A percentile compares a stretch with the other conserved stretches of the same genome.
These are phyloP conservation scores for Axis porcinus DNA, from an alignment of 2,113 vertebrate genomes.

Conservation along the genomic window DNA sequence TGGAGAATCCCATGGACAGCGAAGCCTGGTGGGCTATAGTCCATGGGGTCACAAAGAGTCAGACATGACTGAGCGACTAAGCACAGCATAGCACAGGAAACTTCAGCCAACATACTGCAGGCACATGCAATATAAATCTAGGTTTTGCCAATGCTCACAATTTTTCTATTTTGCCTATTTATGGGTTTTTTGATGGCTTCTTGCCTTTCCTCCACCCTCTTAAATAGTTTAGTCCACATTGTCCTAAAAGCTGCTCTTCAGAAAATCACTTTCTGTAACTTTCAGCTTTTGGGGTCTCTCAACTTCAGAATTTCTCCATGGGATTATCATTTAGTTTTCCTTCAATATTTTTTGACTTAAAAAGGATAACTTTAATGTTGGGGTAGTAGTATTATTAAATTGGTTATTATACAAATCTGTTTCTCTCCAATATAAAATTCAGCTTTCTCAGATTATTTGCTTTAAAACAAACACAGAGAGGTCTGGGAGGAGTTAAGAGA, in stretches of 20 bases:
- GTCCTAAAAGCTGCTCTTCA: slow-evolving; percentile 5
- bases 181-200: not conserved
- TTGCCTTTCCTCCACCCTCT: not conserved
- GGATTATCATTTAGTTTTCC: not conserved
- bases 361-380: not conserved
- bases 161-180: not conserved
- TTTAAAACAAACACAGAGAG: not conserved
- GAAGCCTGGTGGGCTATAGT: not conserved
- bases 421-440: not conserved
- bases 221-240: not conserved
- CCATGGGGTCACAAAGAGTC: not conserved
- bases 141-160: not conserved
- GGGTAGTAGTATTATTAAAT: not conserved
- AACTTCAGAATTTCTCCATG: not conserved
- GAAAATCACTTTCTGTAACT: not conserved
- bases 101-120: not conserved
- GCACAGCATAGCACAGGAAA: not conserved
- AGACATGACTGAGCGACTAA: not conserved
- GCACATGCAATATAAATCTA: not conserved
- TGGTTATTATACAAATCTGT: not conserved
- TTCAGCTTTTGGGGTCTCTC: not conserved
- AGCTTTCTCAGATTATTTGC: not conserved
- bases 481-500: not conserved
- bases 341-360: not conserved
- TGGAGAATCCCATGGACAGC: not conserved